phyloP scores from a whole-genome alignment of 2,888 invertebrate genomes.

The Pristionchus arcanus region DNA sequence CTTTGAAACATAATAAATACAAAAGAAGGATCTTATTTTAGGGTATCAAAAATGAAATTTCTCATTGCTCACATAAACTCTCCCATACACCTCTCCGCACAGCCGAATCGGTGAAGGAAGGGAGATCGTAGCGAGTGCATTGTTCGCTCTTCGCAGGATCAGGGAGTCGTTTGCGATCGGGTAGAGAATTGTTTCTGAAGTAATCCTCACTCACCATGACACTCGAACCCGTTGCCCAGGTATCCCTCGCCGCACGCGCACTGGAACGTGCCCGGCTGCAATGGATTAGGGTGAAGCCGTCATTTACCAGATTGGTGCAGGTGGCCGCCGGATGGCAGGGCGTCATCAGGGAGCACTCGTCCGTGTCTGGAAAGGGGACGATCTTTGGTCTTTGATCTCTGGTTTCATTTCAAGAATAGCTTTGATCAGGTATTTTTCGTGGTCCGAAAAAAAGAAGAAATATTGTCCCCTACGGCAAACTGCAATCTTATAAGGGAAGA shows the following conservation, averaged over 20 bases:
- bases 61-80: slow-evolving; percentile 64
- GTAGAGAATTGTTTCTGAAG: slow-evolving; percentile 76
- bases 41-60: not conserved
- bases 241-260: slow-evolving; percentile 97
- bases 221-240: slow-evolving; percentile 93
- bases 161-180: slow-evolving; percentile 71
- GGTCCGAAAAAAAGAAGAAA: too few relatives aligned
- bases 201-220: slow-evolving; percentile 88
- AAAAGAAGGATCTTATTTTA: not conserved
- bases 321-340: slow-evolving; percentile 97
- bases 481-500: too few relatives aligned
- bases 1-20: too few relatives aligned
- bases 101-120: slow-evolving; percentile 66
- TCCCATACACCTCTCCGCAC: slow-evolving; percentile 70
- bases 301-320: slow-evolving; percentile 90
- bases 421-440: too few relatives aligned
- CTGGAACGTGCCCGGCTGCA: slow-evolving; percentile 89
- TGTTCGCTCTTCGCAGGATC: slow-evolving; percentile 54
- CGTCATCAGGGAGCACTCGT: slow-evolving; percentile 88
- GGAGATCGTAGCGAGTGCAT: slow-evolving; percentile 65
- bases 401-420: not conserved
- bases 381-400: not conserved
- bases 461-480: not conserved
- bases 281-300: not conserved
- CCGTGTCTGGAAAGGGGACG: slow-evolving; percentile 81